phyloP scores from a whole-genome alignment of 2,113 vertebrate genomes.

The Pedetes capensis region DNA sequence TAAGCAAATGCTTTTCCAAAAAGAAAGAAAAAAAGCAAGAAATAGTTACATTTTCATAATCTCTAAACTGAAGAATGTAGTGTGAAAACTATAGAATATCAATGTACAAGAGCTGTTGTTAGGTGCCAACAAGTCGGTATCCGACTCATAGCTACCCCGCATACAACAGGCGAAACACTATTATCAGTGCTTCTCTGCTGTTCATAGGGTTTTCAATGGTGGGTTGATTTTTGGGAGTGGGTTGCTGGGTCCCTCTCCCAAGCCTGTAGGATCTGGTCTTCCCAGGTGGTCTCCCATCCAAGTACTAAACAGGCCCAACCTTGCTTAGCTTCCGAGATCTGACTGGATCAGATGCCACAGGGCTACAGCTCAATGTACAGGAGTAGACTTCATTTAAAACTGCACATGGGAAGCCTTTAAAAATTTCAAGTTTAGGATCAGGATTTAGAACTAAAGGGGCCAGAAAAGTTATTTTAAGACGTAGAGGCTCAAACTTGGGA shows the following conservation, averaged over 20 bases:
- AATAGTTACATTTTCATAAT: background rate
- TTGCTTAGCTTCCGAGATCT: too few species aligned
- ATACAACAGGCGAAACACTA: too few species aligned
- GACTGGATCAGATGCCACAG: too few species aligned
- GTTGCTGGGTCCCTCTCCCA: too few species aligned
- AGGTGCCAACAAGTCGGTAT: too few species aligned
- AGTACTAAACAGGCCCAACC: too few species aligned
- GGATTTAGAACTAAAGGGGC: background rate
- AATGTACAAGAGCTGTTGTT: background rate
- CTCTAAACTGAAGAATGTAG: background rate
- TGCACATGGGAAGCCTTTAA: background rate
- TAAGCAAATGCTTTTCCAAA: background rate
- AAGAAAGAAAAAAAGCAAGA: background rate
- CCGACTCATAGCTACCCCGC: too few species aligned
- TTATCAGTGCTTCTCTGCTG: too few species aligned
- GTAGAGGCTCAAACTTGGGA: background rate
- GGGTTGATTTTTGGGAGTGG: too few species aligned
- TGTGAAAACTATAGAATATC: background rate
- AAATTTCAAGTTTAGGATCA: background rate
- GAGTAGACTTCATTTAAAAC: background rate
- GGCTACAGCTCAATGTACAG: background rate
- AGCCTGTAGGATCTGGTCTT: too few species aligned
- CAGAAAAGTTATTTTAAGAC: background rate
- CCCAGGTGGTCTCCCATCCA: too few species aligned
- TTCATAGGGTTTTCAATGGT: too few species aligned